Percentiles rank a stretch among this genome's conserved stretches.
These are phyloP conservation scores for Syrmaticus mikado DNA, from an alignment of 2,113 vertebrate genomes.

Conservation along the genomic window DNA sequence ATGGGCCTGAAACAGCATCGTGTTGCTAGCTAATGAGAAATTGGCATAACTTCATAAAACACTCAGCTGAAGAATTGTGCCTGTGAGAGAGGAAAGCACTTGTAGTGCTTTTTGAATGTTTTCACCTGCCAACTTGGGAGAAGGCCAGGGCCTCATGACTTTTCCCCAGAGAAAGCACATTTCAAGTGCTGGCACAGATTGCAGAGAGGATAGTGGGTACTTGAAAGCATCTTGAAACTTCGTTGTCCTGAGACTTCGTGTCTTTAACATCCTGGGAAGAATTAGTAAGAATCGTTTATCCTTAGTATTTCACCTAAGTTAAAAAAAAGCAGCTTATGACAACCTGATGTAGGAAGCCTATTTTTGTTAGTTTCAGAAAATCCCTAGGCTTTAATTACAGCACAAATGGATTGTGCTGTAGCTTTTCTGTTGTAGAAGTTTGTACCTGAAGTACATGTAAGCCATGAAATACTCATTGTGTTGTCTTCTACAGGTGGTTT, in stretches of 20 bases:
- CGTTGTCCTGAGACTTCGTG: background rate
- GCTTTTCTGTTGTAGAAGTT: background rate
- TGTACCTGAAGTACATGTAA: background rate
- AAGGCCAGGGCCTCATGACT: accelerated
- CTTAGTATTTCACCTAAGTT: background rate
- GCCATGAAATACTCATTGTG: background rate
- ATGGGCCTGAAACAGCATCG: background rate
- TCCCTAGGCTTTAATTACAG: background rate
- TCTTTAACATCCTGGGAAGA: background rate
- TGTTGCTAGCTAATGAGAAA: background rate
- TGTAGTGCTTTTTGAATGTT: background rate
- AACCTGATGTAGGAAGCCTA: accelerated
- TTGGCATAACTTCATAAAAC: background rate
- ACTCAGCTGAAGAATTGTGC: background rate
- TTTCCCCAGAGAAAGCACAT: background rate
- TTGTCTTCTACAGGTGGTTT: conserved; percentile 85
- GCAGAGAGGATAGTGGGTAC: background rate
- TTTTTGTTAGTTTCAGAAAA: background rate
- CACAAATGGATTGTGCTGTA: background rate
- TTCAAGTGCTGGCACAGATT: background rate
- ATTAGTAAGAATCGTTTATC: background rate
- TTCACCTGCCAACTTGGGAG: background rate
- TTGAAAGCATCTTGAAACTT: background rate
- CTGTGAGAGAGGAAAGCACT: background rate
- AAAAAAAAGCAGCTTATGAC: background rate